Conservation (phyloP, 2,113 vertebrate species). For the Erythrolamprus reginae region DNA sequence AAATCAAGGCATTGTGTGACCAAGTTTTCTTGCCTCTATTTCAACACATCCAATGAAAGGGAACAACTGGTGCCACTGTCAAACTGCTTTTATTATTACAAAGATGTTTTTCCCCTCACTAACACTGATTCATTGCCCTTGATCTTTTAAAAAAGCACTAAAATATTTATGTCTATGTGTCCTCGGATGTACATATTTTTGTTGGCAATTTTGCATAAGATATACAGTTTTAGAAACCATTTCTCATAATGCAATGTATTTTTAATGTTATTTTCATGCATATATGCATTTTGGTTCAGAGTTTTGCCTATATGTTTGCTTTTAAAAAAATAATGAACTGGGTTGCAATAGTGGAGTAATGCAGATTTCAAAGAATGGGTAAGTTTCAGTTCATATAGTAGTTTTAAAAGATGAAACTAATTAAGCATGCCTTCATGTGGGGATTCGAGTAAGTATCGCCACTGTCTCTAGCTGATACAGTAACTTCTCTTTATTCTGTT, state of each 20-base stretch:
- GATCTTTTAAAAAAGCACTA: not conserved
- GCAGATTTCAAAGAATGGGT: not conserved
- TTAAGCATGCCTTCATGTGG: not conserved
- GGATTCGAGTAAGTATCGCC: not conserved
- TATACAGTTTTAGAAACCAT: not conserved
- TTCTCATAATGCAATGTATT: not conserved
- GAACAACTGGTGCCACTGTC: not conserved
- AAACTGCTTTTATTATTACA: not conserved
- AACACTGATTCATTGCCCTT: not conserved
- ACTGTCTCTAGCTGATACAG: not conserved
- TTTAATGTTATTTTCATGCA: not conserved
- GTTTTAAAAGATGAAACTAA: not conserved
- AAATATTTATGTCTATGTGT: not conserved
- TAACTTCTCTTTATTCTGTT: constrained; percentile 21
- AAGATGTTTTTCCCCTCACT: not conserved
- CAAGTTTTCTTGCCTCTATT: not conserved
- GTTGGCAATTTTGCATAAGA: not conserved
- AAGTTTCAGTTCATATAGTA: not conserved
- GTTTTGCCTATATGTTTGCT: not conserved
- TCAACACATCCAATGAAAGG: not conserved
- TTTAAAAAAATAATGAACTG: not conserved
- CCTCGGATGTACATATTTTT: not conserved
- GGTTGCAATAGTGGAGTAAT: not conserved
- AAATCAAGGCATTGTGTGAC: not conserved
- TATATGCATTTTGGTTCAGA: not conserved